Evolutionary conservation across 92 coral and sea anemone species (phyloP).

Genomic region (Epizoanthus illoricatus): DNA sequence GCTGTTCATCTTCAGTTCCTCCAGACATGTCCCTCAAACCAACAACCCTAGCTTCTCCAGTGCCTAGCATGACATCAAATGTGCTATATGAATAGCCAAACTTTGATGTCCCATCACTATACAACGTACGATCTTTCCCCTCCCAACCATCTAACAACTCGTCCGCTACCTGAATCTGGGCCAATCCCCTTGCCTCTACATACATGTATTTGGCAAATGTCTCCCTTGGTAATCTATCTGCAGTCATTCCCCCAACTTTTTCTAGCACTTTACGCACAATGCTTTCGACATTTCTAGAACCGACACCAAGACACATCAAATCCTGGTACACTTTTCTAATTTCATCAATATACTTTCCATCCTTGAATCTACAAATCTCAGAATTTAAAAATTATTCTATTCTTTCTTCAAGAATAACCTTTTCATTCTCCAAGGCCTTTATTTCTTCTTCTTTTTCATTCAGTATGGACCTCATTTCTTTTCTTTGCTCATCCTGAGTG

Average conservation of each 20-base stretch:
- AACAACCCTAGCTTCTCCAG: slow-evolving; percentile 21
- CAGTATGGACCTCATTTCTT: slow-evolving; percentile 1
- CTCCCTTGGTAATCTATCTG: slow-evolving; percentile 16
- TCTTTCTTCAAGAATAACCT: slow-evolving; percentile 14
- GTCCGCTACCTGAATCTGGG: slow-evolving; percentile 34
- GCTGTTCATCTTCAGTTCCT: slow-evolving; percentile 25
- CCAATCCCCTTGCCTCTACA: slow-evolving; percentile 35
- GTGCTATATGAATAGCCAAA: slow-evolving; percentile 15
- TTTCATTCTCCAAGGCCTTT: slow-evolving; percentile 19
- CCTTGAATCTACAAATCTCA: slow-evolving; percentile 11
- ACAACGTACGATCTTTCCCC: slow-evolving; percentile 15
- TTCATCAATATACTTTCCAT: slow-evolving; percentile 3
- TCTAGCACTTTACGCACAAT: slow-evolving; percentile 9
- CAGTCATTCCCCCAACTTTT: slow-evolving; percentile 20
- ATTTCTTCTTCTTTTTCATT: slow-evolving; percentile 25
- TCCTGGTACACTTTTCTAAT: slow-evolving; percentile 6
- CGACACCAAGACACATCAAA: slow-evolving; percentile 6
- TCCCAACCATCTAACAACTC: slow-evolving; percentile 24
- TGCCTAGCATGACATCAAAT: neutral
- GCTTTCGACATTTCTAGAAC: slow-evolving; percentile 30
- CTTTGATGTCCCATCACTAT: neutral
- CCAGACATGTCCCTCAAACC: neutral
- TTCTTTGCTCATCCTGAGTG: neutral
- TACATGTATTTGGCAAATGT: slow-evolving; percentile 45
- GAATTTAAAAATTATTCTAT: slow-evolving; percentile 7